A percentile compares a stretch with the other conserved stretches of the same genome.
Conservation (phyloP, 2,113 vertebrate species). For the Chitala chitala region DNA sequence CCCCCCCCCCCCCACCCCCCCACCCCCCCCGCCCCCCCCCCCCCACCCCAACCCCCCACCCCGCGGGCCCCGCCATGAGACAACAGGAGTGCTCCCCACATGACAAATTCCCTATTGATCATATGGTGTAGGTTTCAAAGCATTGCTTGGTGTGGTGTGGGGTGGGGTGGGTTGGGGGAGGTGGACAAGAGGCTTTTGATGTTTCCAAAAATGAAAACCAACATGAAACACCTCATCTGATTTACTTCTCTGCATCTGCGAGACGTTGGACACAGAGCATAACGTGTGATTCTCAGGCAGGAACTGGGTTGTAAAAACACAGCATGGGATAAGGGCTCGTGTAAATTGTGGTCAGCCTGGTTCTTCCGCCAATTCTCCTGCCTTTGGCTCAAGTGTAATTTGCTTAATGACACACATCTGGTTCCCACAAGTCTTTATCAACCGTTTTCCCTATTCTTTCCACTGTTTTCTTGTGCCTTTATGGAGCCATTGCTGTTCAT, state of each 20-base stretch:
- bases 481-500: conserved; percentile 40
- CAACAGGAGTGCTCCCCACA: background rate
- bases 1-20: too few species aligned
- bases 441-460: conserved; percentile 25
- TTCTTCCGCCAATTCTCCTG: conserved; percentile 29
- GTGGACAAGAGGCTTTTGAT: background rate
- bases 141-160: too few species aligned
- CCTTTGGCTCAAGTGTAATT: conserved; percentile 50
- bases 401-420: conserved; percentile 44
- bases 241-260: conserved; percentile 34
- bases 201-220: conserved; percentile 9
- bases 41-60: too few species aligned
- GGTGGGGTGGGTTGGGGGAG: too few species aligned
- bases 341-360: conserved; percentile 45
- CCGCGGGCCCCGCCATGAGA: background rate
- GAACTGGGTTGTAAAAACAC: conserved; percentile 11
- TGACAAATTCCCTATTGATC: conserved; percentile 15
- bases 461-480: background rate
- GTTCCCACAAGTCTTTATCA: conserved; percentile 31
- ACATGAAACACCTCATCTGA: conserved; percentile 13
- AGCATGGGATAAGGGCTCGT: conserved; percentile 40
- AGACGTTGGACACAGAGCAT: conserved; percentile 33
- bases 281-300: conserved; percentile 10
- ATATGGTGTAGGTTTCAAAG: background rate
- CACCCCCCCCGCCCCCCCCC: too few species aligned